Evolutionary conservation across 2,113 vertebrate species (phyloP), one percentile per base, ranked within the genome.

Genomic region (Mungos mungo): DNA sequence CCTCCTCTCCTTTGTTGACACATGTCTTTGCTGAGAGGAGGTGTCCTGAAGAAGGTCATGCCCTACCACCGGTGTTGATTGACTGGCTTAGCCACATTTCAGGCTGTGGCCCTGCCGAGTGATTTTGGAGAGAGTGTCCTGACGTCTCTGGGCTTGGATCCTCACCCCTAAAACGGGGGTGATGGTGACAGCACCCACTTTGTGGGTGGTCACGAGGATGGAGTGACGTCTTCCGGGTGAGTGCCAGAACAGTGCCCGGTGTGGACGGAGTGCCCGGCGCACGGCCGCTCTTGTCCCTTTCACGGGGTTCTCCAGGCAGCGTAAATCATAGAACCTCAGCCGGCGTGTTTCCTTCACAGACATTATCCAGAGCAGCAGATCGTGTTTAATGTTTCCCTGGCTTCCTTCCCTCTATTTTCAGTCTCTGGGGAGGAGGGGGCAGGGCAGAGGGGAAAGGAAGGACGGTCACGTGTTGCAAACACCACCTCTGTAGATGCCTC

Each of bases 321-420:
- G n/a, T 33, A 11, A 96, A 97, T 93, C 94, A 96, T 90, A 86
- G 82, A 95, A 66, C 86, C 87, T 38, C 81, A 41, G 84, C 29
- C 93, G 86, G 77, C 15, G 79, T 82, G 71, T 80, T 89, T 90
- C 60, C 93, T 80, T 50, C 52, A 4, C 23, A 90, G 97, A 98
- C 90, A 94, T 85, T 93, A 79, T 84, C 97, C 90, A 86, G 96
- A 96, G 76, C 79, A 87, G 89, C 95, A 93, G 92, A 35, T 38
- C 41, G 76, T 95, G 88, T 88, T 93, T 83, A 86, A 96, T 87
- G 87, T 88, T 85, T 68, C 45, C 60, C 90, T 96, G 97, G 92
- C 97, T 96, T 93, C 71, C 96, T 97, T 95, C 96, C 91, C 95
- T 94, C 93, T 88, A 90, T 88, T 79, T 91, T 88, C 54, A 3